Conservation (phyloP, 2,888 invertebrate species). For the Coenonympha glycerion region DNA sequence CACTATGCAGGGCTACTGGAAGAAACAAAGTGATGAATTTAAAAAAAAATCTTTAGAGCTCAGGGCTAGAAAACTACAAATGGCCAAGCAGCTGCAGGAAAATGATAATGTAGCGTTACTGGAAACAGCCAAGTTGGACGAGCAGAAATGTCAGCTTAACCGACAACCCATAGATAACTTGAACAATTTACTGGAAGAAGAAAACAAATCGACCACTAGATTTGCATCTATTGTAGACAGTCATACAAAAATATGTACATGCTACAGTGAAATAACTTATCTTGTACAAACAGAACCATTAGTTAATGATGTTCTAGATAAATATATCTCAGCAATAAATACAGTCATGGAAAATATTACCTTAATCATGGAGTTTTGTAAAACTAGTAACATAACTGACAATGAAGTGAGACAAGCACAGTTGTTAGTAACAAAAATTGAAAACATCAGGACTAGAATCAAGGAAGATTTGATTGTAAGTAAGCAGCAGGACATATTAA, state of each 20-base stretch:
- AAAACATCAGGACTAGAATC: conserved; percentile 64
- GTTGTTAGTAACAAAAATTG: conserved; percentile 61
- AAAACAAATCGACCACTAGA: conserved; percentile 59
- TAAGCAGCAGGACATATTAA: conserved; percentile 42
- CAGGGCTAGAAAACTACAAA: conserved; percentile 52
- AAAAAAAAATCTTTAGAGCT: conserved; percentile 60
- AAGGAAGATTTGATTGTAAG: conserved; percentile 49
- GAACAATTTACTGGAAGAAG: conserved; percentile 69
- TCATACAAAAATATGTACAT: conserved; percentile 73
- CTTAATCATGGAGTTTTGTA: conserved; percentile 60
- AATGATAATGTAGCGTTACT: conserved; percentile 69
- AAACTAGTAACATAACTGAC: conserved; percentile 59
- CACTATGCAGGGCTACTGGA: conserved; percentile 46
- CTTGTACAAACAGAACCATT: conserved; percentile 61
- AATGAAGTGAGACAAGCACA: conserved; percentile 76
- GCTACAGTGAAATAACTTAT: conserved; percentile 73
- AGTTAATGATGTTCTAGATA: conserved; percentile 58
- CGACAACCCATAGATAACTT: conserved; percentile 64
- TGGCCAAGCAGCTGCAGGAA: conserved; percentile 62
- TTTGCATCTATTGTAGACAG: conserved; percentile 76
- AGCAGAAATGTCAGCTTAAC: conserved; percentile 67
- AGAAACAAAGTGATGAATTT: conserved; percentile 53
- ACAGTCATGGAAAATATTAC: conserved; percentile 59
- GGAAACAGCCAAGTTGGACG: conserved; percentile 63
- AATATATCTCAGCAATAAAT: conserved; percentile 58